These are phyloP conservation scores for Apis florea DNA, from an alignment of 1,140 invertebrate genomes.

Conservation along the genomic window DNA sequence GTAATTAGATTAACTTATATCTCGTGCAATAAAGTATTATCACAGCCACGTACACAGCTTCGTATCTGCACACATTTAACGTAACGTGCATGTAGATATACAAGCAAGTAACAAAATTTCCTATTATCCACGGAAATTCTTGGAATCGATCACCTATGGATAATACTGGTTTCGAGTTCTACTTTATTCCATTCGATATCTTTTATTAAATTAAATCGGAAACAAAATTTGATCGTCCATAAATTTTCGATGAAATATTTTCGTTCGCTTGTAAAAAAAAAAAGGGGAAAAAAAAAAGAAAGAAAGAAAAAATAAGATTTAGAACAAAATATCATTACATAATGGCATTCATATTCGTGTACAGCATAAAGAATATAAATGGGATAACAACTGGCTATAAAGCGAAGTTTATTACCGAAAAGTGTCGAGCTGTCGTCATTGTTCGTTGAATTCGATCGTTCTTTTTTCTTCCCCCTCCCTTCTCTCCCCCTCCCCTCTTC, in stretches of 20 bases:
- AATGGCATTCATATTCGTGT: background rate
- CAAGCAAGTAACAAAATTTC: too few species aligned
- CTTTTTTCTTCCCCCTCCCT: background rate
- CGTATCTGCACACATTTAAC: too few species aligned
- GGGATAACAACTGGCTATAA: background rate
- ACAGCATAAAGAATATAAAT: background rate
- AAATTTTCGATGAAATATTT: background rate
- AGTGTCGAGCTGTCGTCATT: conserved; percentile 3
- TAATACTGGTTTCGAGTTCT: too few species aligned
- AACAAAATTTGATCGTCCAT: too few species aligned
- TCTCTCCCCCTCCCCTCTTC: background rate
- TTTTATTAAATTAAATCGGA: too few species aligned
- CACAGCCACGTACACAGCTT: too few species aligned
- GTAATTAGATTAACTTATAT: too few species aligned
- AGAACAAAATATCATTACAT: background rate
- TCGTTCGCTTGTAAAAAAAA: background rate
- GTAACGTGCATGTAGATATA: too few species aligned
- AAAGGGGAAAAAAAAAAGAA: background rate
- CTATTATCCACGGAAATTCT: too few species aligned
- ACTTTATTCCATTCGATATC: too few species aligned
- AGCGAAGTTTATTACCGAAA: conserved; percentile 21
- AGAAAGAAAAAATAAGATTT: background rate
- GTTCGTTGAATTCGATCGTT: conserved; percentile 3
- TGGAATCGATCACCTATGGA: too few species aligned
- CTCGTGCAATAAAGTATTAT: too few species aligned